Evolutionary conservation across 1,140 invertebrate species (phyloP).

Genomic region (Choristoneura fumiferana): DNA sequence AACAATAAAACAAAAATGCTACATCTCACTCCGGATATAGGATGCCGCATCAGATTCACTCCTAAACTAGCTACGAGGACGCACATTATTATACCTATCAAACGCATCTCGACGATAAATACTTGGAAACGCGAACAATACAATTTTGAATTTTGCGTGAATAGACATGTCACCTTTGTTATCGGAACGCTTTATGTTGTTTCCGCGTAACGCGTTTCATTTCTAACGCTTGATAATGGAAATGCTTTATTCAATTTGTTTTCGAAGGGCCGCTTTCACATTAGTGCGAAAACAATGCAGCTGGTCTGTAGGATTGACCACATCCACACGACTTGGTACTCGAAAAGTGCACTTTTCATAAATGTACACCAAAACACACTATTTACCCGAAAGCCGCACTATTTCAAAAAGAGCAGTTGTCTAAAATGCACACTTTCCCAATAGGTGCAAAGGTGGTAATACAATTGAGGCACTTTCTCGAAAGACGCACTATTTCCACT

Average conservation of each 20-base stretch:
- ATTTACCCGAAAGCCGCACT: too few species aligned
- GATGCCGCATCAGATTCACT: not conserved
- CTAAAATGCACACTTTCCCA: too few species aligned
- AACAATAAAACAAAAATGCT: not conserved
- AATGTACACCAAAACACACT: too few species aligned
- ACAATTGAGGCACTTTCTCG: too few species aligned
- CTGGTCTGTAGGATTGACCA: not conserved
- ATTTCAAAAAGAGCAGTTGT: too few species aligned
- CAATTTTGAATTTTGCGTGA: constrained; percentile 13
- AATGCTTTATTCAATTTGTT: constrained; percentile 11
- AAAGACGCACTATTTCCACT: too few species aligned
- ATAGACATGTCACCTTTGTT: constrained; percentile 7
- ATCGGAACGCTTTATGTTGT: constrained; percentile 9
- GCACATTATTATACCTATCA: constrained; percentile 1
- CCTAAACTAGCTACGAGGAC: not conserved
- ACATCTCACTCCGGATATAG: not conserved
- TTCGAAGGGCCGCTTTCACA: not conserved
- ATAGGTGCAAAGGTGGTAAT: too few species aligned
- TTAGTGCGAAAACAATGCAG: not conserved
- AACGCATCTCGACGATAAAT: constrained; percentile 7
- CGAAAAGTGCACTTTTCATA: too few species aligned
- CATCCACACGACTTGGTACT: not conserved
- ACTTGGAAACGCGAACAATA: constrained; percentile 1
- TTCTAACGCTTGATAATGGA: constrained; percentile 13
- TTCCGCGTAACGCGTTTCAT: constrained; percentile 1